Evolutionary conservation across 2,797 vertebrate species (phyloP), one percentile per base, ranked within the genome.

Genomic region (Mycteria americana): DNA sequence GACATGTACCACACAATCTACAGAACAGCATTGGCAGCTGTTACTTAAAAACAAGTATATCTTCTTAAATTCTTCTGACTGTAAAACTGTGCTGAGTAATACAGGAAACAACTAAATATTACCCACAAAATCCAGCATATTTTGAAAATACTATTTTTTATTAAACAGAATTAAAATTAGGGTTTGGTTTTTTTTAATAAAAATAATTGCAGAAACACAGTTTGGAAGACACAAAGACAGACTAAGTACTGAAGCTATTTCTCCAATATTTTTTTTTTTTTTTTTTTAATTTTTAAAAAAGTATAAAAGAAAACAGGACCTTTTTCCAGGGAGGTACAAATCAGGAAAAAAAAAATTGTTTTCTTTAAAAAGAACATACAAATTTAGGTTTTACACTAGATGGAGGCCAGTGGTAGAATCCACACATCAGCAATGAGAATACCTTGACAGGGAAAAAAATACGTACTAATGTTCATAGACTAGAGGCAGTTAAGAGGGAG

Each of bases 201-300:
- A 67, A 75, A 72, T 27, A 0, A 78, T 13, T 73, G 18, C 9
- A 59, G 65, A 63, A 67, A 43, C 9, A 11, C 11, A 43, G 23
- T 33, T 57, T 28, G 18, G 50, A 51, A 57, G 24, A 78, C 67
- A 25, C 27, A 88, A 83, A 76, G 88, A 74, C 45, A 82, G 22
- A 64, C 30, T 33, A 57, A 53, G 22, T 37, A 45, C 17, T 65
- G 33, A 76, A 75, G 56, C n/a, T 56, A 63, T 88, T 95, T 81
- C 15, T 91, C 31, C 18, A 16, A 37, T n/a, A n/a, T 18, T 50
- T 41, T 11, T 2, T 23, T 84, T 41, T 45, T 51, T 43, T 43
- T 43, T 37, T 37, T 93, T 93, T 78, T 84, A 96, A 48, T 93
- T 93, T 78, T 84, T 95, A 48, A 93, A 93, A 95, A 95, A 62